Percentiles rank a stretch among this genome's conserved stretches.
These are phyloP conservation scores for Hirudinaria manillensis DNA, from an alignment of 2,888 invertebrate genomes.

Conservation along the genomic window DNA sequence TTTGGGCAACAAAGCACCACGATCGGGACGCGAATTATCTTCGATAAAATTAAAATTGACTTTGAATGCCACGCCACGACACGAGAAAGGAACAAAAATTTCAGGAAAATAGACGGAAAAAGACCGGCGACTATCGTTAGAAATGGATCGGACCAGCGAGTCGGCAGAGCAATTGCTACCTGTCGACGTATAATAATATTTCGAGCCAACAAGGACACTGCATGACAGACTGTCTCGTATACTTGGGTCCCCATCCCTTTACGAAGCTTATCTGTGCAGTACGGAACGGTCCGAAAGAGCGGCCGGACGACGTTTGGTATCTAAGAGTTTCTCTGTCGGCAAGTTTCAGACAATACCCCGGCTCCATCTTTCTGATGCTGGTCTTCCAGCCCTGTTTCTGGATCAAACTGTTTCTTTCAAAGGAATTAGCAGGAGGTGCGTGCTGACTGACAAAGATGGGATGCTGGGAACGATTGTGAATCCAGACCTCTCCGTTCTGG, in stretches of 20 bases:
- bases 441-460: constrained; percentile 28
- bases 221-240: constrained; percentile 27
- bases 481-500: constrained; percentile 24
- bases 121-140: too few relatives aligned
- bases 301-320: background rate
- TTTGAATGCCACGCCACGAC: too few relatives aligned
- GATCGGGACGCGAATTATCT: too few relatives aligned
- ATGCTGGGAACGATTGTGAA: constrained; percentile 32
- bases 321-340: background rate
- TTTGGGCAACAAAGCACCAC: too few relatives aligned
- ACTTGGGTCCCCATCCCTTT: constrained; percentile 29
- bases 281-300: background rate
- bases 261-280: constrained; percentile 31
- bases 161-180: too few relatives aligned
- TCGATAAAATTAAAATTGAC: too few relatives aligned
- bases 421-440: background rate
- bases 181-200: constrained; percentile 22
- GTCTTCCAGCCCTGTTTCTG: constrained; percentile 9
- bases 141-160: too few relatives aligned
- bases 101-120: too few relatives aligned
- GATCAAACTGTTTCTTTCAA: background rate
- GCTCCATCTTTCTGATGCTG: constrained; percentile 23
- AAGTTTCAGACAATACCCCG: constrained; percentile 22
- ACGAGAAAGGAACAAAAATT: too few relatives aligned
- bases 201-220: constrained; percentile 33